phyloP scores from a whole-genome alignment of 2,888 invertebrate genomes.

The Aleiodes alternator region DNA sequence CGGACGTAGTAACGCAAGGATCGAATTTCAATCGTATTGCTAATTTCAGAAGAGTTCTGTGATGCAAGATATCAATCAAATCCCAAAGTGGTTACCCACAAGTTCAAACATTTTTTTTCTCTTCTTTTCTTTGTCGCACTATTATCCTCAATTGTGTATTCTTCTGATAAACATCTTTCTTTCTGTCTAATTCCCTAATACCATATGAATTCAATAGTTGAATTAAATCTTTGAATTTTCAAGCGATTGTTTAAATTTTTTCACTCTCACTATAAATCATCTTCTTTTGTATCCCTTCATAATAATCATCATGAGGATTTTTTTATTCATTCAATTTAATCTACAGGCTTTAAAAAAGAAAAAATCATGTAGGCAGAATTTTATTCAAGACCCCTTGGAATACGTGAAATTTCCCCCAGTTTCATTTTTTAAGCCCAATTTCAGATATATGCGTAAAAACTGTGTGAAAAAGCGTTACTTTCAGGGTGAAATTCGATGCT shows the following conservation, averaged over 20 bases:
- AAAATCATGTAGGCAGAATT: conserved; percentile 24
- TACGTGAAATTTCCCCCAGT: conserved; percentile 16
- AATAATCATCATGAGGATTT: conserved; percentile 39
- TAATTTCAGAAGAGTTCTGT: conserved; percentile 55
- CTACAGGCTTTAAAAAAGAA: conserved; percentile 14
- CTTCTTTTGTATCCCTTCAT: neutral
- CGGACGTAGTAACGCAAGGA: conserved; percentile 26
- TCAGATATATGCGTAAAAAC: conserved; percentile 63
- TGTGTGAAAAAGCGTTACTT: conserved; percentile 75
- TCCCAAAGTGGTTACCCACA: conserved; percentile 56
- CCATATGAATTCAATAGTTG: too few relatives aligned
- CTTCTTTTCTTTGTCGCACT: conserved; percentile 57
- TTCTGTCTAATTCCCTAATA: neutral
- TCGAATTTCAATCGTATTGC: conserved; percentile 60
- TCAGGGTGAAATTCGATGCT: conserved; percentile 73
- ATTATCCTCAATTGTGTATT: conserved; percentile 47
- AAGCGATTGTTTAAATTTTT: neutral
- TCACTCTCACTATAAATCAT: neutral
- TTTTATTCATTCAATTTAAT: conserved; percentile 35
- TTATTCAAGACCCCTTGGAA: conserved; percentile 31
- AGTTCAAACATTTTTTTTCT: conserved; percentile 46
- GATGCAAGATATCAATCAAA: conserved; percentile 61
- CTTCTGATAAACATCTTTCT: conserved; percentile 49
- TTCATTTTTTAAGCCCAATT: conserved; percentile 26
- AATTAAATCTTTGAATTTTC: neutral